Base-by-base conservation (phyloP, 2,113 vertebrate genomes). In the Oreotrochilus melanogaster region DNA sequence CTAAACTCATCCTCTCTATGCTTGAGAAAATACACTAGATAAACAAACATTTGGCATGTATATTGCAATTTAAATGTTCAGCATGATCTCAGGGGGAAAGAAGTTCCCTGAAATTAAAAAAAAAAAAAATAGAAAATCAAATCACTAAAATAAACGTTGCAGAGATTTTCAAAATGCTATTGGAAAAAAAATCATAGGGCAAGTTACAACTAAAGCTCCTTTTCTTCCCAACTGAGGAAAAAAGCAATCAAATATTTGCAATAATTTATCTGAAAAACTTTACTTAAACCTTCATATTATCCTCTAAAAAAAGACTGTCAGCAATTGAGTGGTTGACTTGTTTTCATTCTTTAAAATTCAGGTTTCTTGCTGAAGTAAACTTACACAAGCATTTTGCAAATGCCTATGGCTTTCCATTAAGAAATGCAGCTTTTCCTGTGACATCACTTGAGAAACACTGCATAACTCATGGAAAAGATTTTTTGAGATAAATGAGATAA, bases 71-170 rank as follows among this genome's bases (percentile, higher is more conserved):
- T 48, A 81, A 78, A 88, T 79, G 66, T 60, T 79, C 47, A 87
- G 33, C 48, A 21, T 7, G 11, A 89, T 21, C 22, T 85, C 25
- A 43, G 18, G 37, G 37, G 66, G 66, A 24, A 79, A 94, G 31
- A 17, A 51, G 4, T 47, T 61, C 8, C 27, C 69, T 80, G 66
- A 65, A 86, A 72, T 18, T 61, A 24, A 78, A 66, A 39, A 39
- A 39, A 39, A 39, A 39, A 39, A 70, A 58, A 67, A 71, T 3
- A 60, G 33, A 81, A 92, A 86, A 74, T 3, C 4, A 15, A 95
- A 90, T 31, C 57, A 18, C n/a, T 94, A 79, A 93, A 96, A 84
- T 71, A 85, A 89, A 86, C 33, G 86, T 76, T 83, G 39, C 42
- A 88, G 33, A n/a, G 7, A 87, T 62, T 90, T 95, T 82, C 23